Evolutionary conservation across 2,113 vertebrate species (phyloP).

Genomic region (Orycteropus afer): DNA sequence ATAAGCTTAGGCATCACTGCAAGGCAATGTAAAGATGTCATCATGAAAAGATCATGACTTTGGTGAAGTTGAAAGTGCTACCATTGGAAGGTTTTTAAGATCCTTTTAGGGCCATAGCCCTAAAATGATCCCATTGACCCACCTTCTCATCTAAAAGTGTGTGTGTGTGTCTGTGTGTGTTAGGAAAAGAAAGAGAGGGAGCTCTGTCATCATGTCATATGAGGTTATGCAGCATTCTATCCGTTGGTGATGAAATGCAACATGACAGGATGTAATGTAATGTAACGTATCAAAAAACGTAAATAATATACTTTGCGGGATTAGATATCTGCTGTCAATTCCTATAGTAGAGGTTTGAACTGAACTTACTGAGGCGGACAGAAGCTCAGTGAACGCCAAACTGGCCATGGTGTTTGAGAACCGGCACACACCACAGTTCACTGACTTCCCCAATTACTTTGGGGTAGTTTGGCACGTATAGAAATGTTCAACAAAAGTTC

Average conservation of each 20-base stretch:
- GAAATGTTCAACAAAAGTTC: constrained; percentile 85
- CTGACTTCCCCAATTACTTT: constrained; percentile 87
- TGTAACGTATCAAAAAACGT: constrained; percentile 90
- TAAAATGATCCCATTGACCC: constrained; percentile 65
- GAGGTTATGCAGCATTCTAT: constrained; percentile 84
- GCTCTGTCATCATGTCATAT: constrained; percentile 84
- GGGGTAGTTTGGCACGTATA: constrained; percentile 84
- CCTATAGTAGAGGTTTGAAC: constrained; percentile 81
- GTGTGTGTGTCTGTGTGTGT: not conserved
- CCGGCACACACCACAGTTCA: constrained; percentile 82
- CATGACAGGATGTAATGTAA: constrained; percentile 88
- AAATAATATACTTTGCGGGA: constrained; percentile 89
- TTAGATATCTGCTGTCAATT: constrained; percentile 89
- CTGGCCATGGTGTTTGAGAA: constrained; percentile 83
- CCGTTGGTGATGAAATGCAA: constrained; percentile 82
- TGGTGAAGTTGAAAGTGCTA: not conserved
- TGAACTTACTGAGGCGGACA: constrained; percentile 85
- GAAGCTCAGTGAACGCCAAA: constrained; percentile 83
- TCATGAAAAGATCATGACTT: constrained; percentile 39
- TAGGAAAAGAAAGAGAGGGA: not conserved
- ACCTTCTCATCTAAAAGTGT: constrained; percentile 51
- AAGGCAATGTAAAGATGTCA: constrained; percentile 9
- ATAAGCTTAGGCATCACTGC: not conserved
- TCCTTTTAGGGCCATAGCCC: not conserved
- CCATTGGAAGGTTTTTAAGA: not conserved